Evolutionary conservation across 2,888 invertebrate species (phyloP).

Genomic region (Aromia moschata): DNA sequence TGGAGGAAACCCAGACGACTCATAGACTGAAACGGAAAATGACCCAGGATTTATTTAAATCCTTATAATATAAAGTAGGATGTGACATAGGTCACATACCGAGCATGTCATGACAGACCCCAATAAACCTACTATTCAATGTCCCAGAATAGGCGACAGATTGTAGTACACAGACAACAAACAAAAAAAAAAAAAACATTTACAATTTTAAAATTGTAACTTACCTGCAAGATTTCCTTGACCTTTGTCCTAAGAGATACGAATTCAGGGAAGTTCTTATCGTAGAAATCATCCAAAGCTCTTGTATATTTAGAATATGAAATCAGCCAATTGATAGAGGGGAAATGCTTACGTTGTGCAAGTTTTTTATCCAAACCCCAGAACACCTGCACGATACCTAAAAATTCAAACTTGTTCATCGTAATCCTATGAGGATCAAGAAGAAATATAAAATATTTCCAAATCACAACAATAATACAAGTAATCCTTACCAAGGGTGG

Average conservation of each 20-base stretch:
- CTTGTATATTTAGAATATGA: constrained; percentile 97
- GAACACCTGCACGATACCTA: constrained; percentile 74
- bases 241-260: constrained; percentile 96
- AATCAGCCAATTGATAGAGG: constrained; percentile 99
- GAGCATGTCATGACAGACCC: no score
- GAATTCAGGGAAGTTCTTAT: constrained; percentile 97
- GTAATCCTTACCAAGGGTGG: constrained; percentile 76
- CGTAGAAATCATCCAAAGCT: constrained; percentile 98
- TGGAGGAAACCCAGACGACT: no score
- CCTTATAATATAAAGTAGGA: no score
- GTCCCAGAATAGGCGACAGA: no score
- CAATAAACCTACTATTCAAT: no score
- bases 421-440: no score
- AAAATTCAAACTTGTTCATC: no score
- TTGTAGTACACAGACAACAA: neutral
- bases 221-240: constrained; percentile 65
- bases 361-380: constrained; percentile 99
- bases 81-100: no score
- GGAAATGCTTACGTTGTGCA: constrained; percentile 99
- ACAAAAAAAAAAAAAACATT: constrained; percentile 5
- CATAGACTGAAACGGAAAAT: no score
- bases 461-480: no score
- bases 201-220: constrained; percentile 13
- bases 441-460: no score
- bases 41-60: no score